Conservation (phyloP, 64 coral and sea anemone species). For the Platygyra sinensis region DNA sequence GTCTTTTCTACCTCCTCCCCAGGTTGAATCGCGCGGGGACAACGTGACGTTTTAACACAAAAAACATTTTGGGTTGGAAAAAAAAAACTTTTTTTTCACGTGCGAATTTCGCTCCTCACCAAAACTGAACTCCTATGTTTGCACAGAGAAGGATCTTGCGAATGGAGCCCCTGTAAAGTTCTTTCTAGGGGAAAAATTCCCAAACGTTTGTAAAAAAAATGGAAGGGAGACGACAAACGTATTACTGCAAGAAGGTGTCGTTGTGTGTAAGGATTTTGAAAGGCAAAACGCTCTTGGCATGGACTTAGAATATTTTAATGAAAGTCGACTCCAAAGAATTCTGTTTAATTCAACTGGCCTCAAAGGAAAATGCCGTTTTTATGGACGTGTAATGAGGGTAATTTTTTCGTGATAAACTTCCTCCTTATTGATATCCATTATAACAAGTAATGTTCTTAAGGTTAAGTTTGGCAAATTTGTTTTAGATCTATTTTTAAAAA, state of each 20-base stretch:
- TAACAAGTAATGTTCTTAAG: constrained; percentile 52
- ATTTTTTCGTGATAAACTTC: constrained; percentile 43
- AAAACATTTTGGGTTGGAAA: too few relatives aligned
- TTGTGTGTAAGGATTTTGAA: constrained; percentile 55
- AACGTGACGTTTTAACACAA: too few relatives aligned
- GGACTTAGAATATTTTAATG: constrained; percentile 58
- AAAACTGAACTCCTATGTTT: not conserved
- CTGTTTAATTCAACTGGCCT: constrained; percentile 79
- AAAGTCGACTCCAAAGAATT: constrained; percentile 28
- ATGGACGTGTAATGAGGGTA: constrained; percentile 63
- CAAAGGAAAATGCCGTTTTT: constrained; percentile 53
- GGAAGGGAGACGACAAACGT: constrained; percentile 36
- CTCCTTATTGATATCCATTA: constrained; percentile 40
- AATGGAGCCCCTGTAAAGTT: not conserved
- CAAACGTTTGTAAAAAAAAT: constrained; percentile 52
- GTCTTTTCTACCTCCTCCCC: too few relatives aligned
- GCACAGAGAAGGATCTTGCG: not conserved
- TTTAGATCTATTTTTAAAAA: too few relatives aligned
- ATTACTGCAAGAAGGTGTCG: constrained; percentile 8
- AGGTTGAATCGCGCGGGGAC: too few relatives aligned
- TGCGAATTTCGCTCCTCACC: not conserved
- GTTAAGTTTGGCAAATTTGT: constrained; percentile 22
- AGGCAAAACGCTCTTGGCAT: constrained; percentile 60
- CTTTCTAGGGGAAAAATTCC: constrained; percentile 71
- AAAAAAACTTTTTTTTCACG: too few relatives aligned